phyloP scores from a whole-genome alignment of 1,140 invertebrate species.

The Mactra quadrangularis region DNA sequence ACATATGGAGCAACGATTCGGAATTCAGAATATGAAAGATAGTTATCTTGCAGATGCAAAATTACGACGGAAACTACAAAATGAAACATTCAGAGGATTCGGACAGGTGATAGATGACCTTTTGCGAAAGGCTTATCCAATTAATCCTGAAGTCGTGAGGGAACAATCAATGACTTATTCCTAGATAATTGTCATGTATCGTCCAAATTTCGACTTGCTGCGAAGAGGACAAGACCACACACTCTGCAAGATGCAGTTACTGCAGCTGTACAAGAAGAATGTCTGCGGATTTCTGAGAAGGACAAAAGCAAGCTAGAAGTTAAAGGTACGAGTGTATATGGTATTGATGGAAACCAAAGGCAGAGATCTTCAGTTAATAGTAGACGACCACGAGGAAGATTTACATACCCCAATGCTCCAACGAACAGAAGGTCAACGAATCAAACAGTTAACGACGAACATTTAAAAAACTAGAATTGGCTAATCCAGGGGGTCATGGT shows the following conservation, averaged over 20 bases:
- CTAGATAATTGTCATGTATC: constrained; percentile 60
- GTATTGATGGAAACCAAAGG: constrained; percentile 8
- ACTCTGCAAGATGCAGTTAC: constrained; percentile 43
- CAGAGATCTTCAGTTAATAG: neutral
- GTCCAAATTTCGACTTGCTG: constrained; percentile 58
- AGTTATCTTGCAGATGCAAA: constrained; percentile 60
- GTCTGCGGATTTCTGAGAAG: constrained; percentile 46
- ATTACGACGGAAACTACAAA: constrained; percentile 33
- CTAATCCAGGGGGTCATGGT: constrained; percentile 14
- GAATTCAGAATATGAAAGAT: constrained; percentile 59
- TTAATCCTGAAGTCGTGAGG: constrained; percentile 52
- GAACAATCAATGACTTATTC: constrained; percentile 48
- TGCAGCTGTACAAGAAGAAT: constrained; percentile 63
- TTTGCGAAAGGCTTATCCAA: constrained; percentile 54
- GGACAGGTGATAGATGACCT: constrained; percentile 57
- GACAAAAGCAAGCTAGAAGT: neutral
- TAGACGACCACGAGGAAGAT: neutral
- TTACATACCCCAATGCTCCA: too few relatives aligned
- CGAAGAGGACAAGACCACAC: constrained; percentile 56
- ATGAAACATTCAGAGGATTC: constrained; percentile 59
- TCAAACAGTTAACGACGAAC: neutral
- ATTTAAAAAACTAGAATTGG: constrained; percentile 44
- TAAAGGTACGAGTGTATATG: neutral
- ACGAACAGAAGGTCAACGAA: neutral
- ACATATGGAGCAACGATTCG: constrained; percentile 63